Percentiles rank a stretch among this genome's conserved stretches.
Evolutionary conservation across 2,888 invertebrate species (phyloP).

Genomic region (Drosophila mayaguana): DNA sequence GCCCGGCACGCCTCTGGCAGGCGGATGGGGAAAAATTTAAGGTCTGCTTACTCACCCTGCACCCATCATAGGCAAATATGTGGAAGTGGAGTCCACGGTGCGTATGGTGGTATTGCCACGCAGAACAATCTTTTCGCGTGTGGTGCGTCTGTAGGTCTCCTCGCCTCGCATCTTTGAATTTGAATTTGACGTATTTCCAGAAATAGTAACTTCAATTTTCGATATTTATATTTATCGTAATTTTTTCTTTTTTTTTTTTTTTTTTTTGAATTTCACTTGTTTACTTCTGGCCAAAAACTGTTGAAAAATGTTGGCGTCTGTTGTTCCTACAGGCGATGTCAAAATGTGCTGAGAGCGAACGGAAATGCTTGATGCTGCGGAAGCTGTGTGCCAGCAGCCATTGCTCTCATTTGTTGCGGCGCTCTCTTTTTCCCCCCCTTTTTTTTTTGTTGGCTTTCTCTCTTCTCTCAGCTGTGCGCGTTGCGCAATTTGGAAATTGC

Average conservation of each 20-base stretch:
- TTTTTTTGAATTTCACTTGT: constrained; percentile 46
- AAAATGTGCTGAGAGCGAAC: constrained; percentile 50
- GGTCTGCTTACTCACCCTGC: constrained; percentile 73
- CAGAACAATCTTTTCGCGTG: constrained; percentile 85
- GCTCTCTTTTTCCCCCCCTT: not conserved
- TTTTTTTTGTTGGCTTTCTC: not conserved
- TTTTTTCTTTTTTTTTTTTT: constrained; percentile 3
- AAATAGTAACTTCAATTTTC: constrained; percentile 24
- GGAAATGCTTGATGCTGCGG: constrained; percentile 42
- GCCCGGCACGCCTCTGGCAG: constrained; percentile 49
- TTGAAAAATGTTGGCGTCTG: constrained; percentile 51
- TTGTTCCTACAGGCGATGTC: constrained; percentile 46
- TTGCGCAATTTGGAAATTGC: constrained; percentile 67
- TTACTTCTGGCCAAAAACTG: constrained; percentile 56
- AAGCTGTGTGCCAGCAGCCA: constrained; percentile 45
- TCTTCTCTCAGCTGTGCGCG: constrained; percentile 37
- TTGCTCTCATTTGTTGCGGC: constrained; percentile 1
- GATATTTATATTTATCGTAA: not conserved
- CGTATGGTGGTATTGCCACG: constrained; percentile 85
- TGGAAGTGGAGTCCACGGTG: constrained; percentile 85
- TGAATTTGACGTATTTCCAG: constrained; percentile 17
- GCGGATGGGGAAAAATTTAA: constrained; percentile 13
- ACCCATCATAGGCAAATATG: constrained; percentile 83
- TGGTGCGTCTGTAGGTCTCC: constrained; percentile 84
- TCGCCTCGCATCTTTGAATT: constrained; percentile 81